Percentiles rank a stretch among this genome's conserved stretches.
Evolutionary conservation across 2,888 invertebrate genomes (phyloP).

Genomic region (Itoplectis maculator): DNA sequence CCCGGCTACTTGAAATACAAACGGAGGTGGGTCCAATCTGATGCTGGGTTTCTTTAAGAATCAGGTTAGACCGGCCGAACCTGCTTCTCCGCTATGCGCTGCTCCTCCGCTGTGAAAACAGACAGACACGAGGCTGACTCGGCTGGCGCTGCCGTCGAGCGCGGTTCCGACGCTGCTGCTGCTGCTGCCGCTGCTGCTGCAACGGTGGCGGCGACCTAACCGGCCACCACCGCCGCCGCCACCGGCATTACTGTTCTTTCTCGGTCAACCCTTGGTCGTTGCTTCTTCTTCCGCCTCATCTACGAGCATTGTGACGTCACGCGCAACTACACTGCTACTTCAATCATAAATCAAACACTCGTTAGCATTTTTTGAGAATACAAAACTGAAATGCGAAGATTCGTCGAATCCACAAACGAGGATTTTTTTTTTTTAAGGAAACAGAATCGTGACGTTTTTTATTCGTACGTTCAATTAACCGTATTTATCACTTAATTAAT

Average conservation of each 20-base stretch:
- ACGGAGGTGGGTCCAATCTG: constrained; percentile 84
- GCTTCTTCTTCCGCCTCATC: constrained; percentile 51
- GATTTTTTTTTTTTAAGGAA: too few relatives aligned
- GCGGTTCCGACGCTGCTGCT: constrained; percentile 6
- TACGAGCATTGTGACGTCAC: neutral
- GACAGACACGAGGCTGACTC: constrained; percentile 17
- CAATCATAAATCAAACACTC: neutral
- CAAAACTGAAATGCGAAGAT: too few relatives aligned
- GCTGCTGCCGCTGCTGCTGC: neutral
- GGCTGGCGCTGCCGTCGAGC: constrained; percentile 1
- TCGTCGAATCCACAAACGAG: too few relatives aligned
- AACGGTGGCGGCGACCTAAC: constrained; percentile 18
- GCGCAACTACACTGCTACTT: neutral
- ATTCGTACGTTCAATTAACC: too few relatives aligned
- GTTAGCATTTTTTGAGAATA: too few relatives aligned
- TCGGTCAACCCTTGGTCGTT: constrained; percentile 49
- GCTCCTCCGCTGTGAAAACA: constrained; percentile 74
- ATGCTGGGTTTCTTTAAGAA: constrained; percentile 83
- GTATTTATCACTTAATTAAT: too few relatives aligned
- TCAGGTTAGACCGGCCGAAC: constrained; percentile 85
- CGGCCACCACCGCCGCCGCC: constrained; percentile 74
- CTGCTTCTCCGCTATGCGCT: constrained; percentile 80
- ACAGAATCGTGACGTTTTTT: too few relatives aligned
- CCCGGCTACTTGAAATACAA: constrained; percentile 83
- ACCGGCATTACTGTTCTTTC: constrained; percentile 56